A percentile compares a stretch with the other conserved stretches of the same genome.
phyloP scores from a whole-genome alignment of 2,113 vertebrate species.

The Larimichthys polyactis region DNA sequence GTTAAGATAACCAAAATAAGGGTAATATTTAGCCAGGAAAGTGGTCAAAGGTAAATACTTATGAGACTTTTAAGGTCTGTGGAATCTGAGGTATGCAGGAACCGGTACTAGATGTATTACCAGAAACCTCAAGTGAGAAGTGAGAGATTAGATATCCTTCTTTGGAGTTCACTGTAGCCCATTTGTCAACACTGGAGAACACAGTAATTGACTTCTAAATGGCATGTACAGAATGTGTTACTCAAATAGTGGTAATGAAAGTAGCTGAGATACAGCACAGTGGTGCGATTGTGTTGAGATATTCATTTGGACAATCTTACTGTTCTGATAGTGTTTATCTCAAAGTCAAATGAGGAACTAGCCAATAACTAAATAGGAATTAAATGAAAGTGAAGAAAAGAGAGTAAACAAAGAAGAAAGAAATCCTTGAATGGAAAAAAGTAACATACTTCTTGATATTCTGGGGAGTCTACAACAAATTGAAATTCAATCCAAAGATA shows the following conservation, averaged over 20 bases:
- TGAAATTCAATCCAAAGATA: neutral
- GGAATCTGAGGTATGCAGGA: conserved; percentile 62
- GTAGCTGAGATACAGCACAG: neutral
- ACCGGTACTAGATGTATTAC: conserved; percentile 6
- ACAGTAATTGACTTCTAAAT: conserved; percentile 40
- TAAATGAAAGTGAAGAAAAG: neutral
- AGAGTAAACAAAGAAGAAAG: neutral
- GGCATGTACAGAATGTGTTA: conserved; percentile 35
- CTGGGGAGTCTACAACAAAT: neutral
- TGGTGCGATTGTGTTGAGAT: neutral
- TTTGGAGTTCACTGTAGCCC: conserved; percentile 29
- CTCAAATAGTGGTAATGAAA: conserved; percentile 34
- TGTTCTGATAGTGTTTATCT: conserved; percentile 30
- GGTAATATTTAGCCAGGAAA: conserved; percentile 41
- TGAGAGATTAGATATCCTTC: conserved; percentile 59
- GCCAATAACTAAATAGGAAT: neutral
- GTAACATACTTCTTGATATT: neutral
- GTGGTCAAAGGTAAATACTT: conserved; percentile 35
- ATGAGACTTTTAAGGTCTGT: conserved; percentile 6
- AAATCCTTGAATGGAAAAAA: neutral
- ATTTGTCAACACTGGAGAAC: neutral
- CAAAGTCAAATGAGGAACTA: conserved; percentile 1
- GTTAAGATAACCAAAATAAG: conserved; percentile 20
- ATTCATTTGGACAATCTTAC: neutral
- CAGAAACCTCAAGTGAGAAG: conserved; percentile 32